Evolutionary conservation across 2,797 vertebrate species (phyloP).

Genomic region (Myripristis murdjan): DNA sequence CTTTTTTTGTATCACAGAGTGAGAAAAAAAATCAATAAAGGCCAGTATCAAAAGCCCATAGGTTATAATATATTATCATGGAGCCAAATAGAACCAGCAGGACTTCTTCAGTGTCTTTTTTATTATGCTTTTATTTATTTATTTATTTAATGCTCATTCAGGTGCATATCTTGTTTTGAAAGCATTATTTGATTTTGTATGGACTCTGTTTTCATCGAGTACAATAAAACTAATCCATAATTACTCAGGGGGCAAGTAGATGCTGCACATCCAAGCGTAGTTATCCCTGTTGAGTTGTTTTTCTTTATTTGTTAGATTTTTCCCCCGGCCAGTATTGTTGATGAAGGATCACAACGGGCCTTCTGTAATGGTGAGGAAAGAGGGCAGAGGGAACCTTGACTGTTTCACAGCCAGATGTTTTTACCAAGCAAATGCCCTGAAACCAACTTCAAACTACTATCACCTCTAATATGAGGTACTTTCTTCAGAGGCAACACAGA

Average conservation of each 20-base stretch:
- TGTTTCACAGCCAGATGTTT: constrained; percentile 22
- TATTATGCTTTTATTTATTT: too few species aligned
- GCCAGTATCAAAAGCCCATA: constrained; percentile 38
- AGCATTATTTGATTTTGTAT: not conserved
- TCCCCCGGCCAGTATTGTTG: constrained; percentile 1
- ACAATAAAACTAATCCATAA: constrained; percentile 2
- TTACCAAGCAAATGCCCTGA: constrained; percentile 26
- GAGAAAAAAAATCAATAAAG: constrained; percentile 52
- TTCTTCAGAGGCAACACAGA: constrained; percentile 13
- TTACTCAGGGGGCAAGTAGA: constrained; percentile 16
- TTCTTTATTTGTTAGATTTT: not conserved
- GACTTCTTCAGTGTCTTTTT: constrained; percentile 4
- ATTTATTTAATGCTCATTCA: constrained; percentile 4
- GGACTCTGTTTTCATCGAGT: not conserved
- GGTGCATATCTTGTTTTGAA: constrained; percentile 1
- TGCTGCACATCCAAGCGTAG: constrained; percentile 9
- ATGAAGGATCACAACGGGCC: constrained; percentile 10
- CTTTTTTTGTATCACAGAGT: constrained; percentile 38
- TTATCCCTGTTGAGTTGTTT: not conserved
- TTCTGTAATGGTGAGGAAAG: not conserved
- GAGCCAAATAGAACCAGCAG: constrained; percentile 35
- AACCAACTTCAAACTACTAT: too few species aligned
- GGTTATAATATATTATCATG: constrained; percentile 34
- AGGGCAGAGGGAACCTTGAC: constrained; percentile 18
- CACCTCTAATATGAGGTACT: constrained; percentile 36